phyloP scores from a whole-genome alignment of 2,797 vertebrate genomes.

The Typhlichthys eigenmanni region DNA sequence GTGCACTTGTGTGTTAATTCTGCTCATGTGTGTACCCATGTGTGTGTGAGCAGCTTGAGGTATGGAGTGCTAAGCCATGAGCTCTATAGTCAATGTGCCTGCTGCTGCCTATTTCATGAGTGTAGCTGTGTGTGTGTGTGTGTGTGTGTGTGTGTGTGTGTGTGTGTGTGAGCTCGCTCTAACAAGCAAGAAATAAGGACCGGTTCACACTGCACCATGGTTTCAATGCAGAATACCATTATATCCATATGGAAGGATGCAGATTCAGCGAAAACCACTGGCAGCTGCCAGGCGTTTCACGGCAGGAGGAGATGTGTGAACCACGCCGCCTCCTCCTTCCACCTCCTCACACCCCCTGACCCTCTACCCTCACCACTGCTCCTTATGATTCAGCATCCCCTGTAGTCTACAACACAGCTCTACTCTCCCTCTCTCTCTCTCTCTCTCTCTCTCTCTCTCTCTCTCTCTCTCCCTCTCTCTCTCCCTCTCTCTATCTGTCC shows the following conservation, averaged over 20 bases:
- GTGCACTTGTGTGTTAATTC: too few relatives aligned
- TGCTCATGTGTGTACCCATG: too few relatives aligned
- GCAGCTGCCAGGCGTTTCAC: too few relatives aligned
- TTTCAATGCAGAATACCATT: not conserved
- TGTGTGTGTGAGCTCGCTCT: constrained; percentile 4
- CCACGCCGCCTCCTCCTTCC: not conserved
- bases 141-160: constrained; percentile 16
- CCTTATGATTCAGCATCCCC: constrained; percentile 32
- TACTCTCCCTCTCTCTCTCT: not conserved
- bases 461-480: too few relatives aligned
- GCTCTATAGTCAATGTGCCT: not conserved
- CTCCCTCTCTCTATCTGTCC: too few relatives aligned
- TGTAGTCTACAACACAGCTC: constrained; percentile 13
- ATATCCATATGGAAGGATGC: not conserved
- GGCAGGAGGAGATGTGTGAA: not conserved
- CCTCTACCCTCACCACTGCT: not conserved
- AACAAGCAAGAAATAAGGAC: constrained; percentile 21
- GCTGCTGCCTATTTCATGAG: not conserved
- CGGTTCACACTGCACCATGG: not conserved
- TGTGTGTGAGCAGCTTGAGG: not conserved
- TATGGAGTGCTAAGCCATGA: not conserved
- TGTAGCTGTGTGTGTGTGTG: constrained; percentile 4
- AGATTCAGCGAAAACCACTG: not conserved
- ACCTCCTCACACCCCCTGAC: constrained; percentile 1
- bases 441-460: not conserved